Evolutionary conservation across 2,797 vertebrate genomes (phyloP).

Genomic region (Helicolenus hilgendorfi): DNA sequence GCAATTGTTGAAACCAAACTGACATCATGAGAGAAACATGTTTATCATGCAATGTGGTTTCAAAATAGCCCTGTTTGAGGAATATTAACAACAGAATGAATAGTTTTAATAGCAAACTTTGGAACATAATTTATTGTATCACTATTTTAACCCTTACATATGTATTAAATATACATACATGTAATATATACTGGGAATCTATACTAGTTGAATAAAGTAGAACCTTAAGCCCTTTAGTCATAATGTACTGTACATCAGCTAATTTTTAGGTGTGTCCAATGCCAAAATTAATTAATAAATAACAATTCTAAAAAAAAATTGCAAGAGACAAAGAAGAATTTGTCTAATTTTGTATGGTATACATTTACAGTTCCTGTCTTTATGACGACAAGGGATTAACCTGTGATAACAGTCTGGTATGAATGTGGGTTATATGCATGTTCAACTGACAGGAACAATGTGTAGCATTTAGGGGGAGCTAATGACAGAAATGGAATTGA

Average conservation of each 20-base stretch:
- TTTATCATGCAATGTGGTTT: not conserved
- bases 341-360: too few species aligned
- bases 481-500: too few species aligned
- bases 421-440: too few species aligned
- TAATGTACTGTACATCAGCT: not conserved
- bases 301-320: not conserved
- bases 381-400: too few species aligned
- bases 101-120: not conserved
- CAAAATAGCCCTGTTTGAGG: not conserved
- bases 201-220: not conserved
- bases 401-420: too few species aligned
- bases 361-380: too few species aligned
- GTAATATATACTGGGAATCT: not conserved
- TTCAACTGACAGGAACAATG: too few species aligned
- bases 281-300: not conserved
- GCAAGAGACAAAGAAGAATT: too few species aligned
- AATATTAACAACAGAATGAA: not conserved
- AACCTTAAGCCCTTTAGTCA: not conserved
- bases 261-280: not conserved
- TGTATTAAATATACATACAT: not conserved
- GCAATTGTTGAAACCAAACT: not conserved
- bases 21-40: not conserved
- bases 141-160: not conserved
- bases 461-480: too few species aligned
- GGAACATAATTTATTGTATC: not conserved